Percentiles rank a stretch among this genome's conserved stretches.
These are phyloP conservation scores for Nemoura dubitans DNA, from an alignment of 2,888 invertebrate genomes.

Conservation along the genomic window DNA sequence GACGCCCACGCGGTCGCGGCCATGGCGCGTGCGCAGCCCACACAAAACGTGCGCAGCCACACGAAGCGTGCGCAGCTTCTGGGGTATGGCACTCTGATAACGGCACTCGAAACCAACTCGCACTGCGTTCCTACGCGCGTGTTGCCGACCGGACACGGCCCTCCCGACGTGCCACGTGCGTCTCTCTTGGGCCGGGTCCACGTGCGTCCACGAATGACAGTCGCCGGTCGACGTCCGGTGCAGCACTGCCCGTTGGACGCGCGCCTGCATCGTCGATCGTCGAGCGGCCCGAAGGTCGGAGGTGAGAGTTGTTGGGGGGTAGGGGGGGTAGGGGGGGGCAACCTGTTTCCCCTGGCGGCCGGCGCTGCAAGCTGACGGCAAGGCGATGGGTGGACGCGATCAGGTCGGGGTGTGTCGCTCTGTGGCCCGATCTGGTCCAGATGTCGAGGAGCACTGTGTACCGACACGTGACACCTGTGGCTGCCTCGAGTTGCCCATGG, in stretches of 20 bases:
- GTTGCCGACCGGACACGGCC: no score
- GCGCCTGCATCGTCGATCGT: not conserved
- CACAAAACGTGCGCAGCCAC: not conserved
- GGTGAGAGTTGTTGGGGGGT: not conserved
- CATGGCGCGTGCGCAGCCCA: conserved; percentile 55
- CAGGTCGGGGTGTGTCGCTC: no score
- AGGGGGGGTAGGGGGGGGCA: not conserved
- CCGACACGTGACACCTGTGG: no score
- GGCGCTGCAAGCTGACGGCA: no score
- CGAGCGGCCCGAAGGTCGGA: not conserved
- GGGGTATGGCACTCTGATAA: no score
- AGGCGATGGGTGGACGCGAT: no score
- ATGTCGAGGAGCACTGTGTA: no score
- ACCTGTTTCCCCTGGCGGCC: not conserved
- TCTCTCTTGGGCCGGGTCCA: no score
- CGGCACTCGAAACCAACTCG: no score
- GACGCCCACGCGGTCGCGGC: conserved; percentile 54
- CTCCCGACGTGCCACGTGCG: no score
- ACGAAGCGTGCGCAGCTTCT: conserved; percentile 25
- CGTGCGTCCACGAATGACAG: not conserved
- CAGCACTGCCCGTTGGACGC: not conserved
- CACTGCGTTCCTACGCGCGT: conserved; percentile 1
- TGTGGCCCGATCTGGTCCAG: not conserved
- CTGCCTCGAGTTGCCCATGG: no score
- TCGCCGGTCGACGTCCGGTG: not conserved